Conservation (phyloP, 2,888 invertebrate genomes). For the Hetaerina titia region DNA sequence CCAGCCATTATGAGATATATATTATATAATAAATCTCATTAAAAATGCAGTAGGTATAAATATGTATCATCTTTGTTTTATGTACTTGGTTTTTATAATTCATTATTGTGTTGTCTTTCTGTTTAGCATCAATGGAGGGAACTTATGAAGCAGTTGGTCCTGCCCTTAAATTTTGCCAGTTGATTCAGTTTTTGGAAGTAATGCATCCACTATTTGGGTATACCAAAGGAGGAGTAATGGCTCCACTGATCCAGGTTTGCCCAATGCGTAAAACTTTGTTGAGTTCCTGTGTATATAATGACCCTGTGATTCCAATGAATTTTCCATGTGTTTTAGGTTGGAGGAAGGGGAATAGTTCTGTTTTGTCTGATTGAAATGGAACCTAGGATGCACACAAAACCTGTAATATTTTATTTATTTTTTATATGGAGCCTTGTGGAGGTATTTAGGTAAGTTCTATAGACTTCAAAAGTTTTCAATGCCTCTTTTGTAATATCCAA, state of each 20-base stretch:
- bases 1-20: too few species aligned
- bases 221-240: constrained; percentile 86
- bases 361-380: constrained; percentile 92
- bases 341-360: constrained; percentile 88
- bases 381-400: constrained; percentile 91
- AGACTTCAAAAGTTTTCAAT: not conserved
- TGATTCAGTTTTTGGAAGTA: constrained; percentile 91
- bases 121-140: constrained; percentile 82
- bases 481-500: too few species aligned
- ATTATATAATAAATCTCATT: too few species aligned
- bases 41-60: too few species aligned
- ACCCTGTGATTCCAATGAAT: not conserved
- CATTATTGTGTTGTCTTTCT: constrained; percentile 53
- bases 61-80: too few species aligned
- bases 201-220: constrained; percentile 94
- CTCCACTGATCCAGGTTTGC: constrained; percentile 86
- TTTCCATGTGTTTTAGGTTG: constrained; percentile 77
- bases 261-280: not conserved
- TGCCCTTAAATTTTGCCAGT: constrained; percentile 89
- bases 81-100: too few species aligned
- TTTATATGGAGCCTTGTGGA: constrained; percentile 90
- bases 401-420: constrained; percentile 93
- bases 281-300: not conserved
- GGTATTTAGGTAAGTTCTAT: constrained; percentile 84
- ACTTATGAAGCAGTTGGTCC: constrained; percentile 87